phyloP scores from a whole-genome alignment of 2,113 vertebrate genomes.

The Aegotheles bennettii region DNA sequence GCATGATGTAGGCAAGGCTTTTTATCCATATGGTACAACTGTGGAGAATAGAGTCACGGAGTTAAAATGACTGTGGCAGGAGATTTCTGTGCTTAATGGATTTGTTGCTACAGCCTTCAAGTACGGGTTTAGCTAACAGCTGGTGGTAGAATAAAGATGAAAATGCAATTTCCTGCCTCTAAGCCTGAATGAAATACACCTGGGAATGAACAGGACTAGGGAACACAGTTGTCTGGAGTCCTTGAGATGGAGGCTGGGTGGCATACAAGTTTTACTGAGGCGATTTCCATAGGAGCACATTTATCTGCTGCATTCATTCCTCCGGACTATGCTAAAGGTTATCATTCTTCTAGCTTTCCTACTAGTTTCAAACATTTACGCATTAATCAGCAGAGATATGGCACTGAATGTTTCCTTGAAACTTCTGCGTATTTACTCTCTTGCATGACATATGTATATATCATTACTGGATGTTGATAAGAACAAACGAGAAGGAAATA shows the following conservation, averaged over 20 bases:
- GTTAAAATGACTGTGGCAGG: neutral
- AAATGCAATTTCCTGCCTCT: constrained; percentile 41
- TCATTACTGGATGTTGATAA: constrained; percentile 60
- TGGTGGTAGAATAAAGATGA: neutral
- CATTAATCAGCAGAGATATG: constrained; percentile 41
- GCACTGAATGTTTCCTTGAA: neutral
- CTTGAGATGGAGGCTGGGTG: neutral
- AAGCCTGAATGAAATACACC: neutral
- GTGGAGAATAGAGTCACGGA: neutral
- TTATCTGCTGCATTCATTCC: neutral
- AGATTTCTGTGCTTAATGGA: neutral
- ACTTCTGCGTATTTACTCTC: constrained; percentile 27
- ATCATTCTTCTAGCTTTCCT: neutral
- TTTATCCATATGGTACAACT: neutral
- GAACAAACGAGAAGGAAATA: constrained; percentile 45
- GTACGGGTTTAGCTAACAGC: neutral
- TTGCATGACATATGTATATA: constrained; percentile 39
- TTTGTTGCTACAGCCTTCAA: neutral
- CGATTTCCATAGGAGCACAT: neutral
- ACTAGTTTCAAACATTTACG: neutral
- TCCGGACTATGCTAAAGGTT: neutral
- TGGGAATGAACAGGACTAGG: neutral
- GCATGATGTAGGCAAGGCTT: neutral
- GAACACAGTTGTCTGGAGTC: neutral
- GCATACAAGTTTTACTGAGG: neutral